These are phyloP conservation scores for Saccopteryx leptura DNA, from an alignment of 2,113 vertebrate species.

Conservation along the genomic window DNA sequence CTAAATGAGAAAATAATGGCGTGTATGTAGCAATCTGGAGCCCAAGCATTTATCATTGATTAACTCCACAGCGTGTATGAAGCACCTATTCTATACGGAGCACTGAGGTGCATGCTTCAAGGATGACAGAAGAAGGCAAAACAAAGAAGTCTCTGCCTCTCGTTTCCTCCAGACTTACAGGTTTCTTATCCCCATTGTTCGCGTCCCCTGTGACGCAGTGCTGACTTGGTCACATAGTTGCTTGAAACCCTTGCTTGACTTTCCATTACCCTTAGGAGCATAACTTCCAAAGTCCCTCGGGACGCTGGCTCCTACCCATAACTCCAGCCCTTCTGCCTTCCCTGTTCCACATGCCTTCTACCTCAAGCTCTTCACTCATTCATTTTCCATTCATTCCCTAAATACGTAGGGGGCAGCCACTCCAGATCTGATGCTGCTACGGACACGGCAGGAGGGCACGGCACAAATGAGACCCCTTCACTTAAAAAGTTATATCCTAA, in stretches of 20 bases:
- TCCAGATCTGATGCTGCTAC: background rate
- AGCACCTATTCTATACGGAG: background rate
- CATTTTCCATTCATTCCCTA: background rate
- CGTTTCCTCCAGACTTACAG: background rate
- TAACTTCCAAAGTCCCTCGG: background rate
- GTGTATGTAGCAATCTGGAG: background rate
- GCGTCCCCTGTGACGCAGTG: background rate
- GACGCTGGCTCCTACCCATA: background rate
- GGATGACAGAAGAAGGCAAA: background rate
- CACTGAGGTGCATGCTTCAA: background rate
- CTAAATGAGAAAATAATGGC: constrained; percentile 80
- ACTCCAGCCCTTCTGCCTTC: background rate
- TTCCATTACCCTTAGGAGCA: background rate
- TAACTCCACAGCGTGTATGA: background rate
- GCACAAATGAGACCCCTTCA: background rate
- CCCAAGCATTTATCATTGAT: background rate
- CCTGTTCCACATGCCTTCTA: background rate
- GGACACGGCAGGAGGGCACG: background rate
- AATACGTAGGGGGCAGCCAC: background rate
- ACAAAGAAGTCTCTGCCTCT: background rate
- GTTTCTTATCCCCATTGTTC: background rate
- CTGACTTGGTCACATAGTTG: background rate
- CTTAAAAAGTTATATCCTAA: background rate
- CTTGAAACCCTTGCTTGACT: background rate
- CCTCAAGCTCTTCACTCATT: background rate